Evolutionary conservation across 2,113 vertebrate genomes (phyloP).

Genomic region (Tenrec ecaudatus): DNA sequence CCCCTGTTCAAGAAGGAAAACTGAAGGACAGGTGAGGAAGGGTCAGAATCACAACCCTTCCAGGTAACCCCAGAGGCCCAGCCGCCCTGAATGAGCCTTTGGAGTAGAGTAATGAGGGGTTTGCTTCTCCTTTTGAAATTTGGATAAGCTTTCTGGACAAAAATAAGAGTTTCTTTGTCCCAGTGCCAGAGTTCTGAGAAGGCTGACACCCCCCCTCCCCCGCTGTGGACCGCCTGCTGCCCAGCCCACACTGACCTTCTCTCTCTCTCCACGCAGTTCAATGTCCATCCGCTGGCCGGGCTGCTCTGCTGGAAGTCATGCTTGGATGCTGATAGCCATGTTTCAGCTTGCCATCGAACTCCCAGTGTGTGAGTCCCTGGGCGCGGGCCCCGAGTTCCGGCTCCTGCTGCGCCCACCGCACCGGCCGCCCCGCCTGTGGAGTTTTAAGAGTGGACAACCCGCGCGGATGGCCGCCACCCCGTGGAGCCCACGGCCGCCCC

Average conservation of each 20-base stretch:
- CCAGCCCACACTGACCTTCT: not conserved
- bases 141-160: accelerated
- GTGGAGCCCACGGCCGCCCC: conserved; percentile 77
- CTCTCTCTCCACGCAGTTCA: not conserved
- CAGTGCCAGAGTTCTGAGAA: not conserved
- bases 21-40: not conserved
- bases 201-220: too few relatives aligned
- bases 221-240: accelerated
- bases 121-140: not conserved
- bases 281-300: conserved; percentile 86
- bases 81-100: accelerated
- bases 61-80: accelerated
- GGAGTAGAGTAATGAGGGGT: not conserved
- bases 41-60: accelerated
- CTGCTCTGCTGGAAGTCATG: conserved; percentile 88
- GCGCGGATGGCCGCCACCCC: conserved; percentile 65
- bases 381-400: conserved; percentile 71
- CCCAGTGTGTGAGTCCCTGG: conserved; percentile 84
- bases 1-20: accelerated
- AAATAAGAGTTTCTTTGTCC: accelerated
- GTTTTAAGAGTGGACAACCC: conserved; percentile 72
- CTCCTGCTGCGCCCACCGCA: conserved; percentile 77
- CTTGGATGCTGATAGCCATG: conserved; percentile 91
- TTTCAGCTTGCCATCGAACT: conserved; percentile 89
- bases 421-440: conserved; percentile 84